These are phyloP conservation scores for Dichetophora obliterata DNA, from an alignment of 2,888 invertebrate genomes.

Conservation along the genomic window DNA sequence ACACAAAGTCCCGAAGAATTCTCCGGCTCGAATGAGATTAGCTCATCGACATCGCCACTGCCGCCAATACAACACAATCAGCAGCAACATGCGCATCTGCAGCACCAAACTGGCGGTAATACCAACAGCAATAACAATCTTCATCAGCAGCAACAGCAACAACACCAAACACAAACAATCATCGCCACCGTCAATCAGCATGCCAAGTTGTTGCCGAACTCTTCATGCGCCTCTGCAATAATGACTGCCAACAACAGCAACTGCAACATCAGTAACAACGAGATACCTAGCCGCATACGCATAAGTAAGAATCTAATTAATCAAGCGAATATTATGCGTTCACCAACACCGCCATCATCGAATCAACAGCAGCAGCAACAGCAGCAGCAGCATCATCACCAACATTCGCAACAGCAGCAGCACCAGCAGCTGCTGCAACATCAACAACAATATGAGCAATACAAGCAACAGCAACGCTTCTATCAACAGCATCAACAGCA, in stretches of 20 bases:
- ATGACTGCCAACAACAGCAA: conserved; percentile 38
- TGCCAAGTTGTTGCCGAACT: conserved; percentile 62
- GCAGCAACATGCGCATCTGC: conserved; percentile 49
- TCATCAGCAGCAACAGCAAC: conserved; percentile 41
- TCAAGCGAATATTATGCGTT: conserved; percentile 58
- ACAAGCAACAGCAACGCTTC: conserved; percentile 54
- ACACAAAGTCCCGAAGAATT: conserved; percentile 70
- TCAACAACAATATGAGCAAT: conserved; percentile 54
- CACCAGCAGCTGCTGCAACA: conserved; percentile 49
- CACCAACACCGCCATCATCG: conserved; percentile 58
- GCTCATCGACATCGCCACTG: conserved; percentile 77
- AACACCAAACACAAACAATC: conserved; percentile 53
- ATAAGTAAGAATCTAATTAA: conserved; percentile 68
- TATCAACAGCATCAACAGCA: conserved; percentile 48
- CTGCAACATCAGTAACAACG: conserved; percentile 51
- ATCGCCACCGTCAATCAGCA: conserved; percentile 68
- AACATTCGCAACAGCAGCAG: conserved; percentile 45
- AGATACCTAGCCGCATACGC: conserved; percentile 66
- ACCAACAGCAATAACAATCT: conserved; percentile 34
- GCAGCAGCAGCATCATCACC: conserved; percentile 48
- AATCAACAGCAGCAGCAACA: conserved; percentile 48
- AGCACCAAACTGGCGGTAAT: conserved; percentile 40
- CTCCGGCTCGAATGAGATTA: conserved; percentile 76
- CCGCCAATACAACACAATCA: conserved; percentile 53
- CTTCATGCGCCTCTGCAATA: conserved; percentile 52